Evolutionary conservation across 92 coral and sea anemone genomes (phyloP).

Genomic region (Actinernus sp.): DNA sequence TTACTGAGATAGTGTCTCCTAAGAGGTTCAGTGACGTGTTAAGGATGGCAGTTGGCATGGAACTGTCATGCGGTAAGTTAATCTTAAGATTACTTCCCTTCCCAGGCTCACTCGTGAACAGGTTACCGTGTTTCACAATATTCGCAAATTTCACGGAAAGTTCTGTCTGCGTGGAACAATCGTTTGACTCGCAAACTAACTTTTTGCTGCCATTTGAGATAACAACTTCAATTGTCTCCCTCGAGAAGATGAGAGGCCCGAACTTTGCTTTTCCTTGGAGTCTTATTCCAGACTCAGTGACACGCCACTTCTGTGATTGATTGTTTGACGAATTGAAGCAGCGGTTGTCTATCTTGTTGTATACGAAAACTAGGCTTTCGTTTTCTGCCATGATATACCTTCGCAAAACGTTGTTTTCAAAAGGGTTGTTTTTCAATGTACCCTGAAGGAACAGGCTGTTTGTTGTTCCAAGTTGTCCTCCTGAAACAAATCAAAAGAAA

Average conservation of each 20-base stretch:
- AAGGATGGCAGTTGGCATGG: not conserved
- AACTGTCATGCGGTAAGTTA: not conserved
- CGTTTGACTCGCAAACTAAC: not conserved
- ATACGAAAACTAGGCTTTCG: not conserved
- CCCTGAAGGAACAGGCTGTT: not conserved
- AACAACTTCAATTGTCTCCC: too few species aligned
- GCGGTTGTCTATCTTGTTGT: not conserved
- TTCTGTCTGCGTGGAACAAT: not conserved
- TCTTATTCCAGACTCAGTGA: not conserved
- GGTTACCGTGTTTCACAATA: not conserved
- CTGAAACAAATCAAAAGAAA: too few species aligned
- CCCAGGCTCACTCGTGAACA: not conserved
- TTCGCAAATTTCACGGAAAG: not conserved
- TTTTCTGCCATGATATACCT: not conserved
- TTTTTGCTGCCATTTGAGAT: too few species aligned
- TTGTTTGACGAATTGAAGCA: too few species aligned
- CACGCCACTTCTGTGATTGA: not conserved
- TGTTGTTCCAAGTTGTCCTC: too few species aligned
- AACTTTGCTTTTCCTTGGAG: not conserved
- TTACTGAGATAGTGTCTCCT: not conserved
- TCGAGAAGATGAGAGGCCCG: not conserved
- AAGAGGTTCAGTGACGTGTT: not conserved
- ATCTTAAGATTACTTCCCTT: not conserved
- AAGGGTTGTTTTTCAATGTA: not conserved
- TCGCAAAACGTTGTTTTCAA: too few species aligned